These are phyloP conservation scores for Dreissena polymorpha DNA, from an alignment of 1,140 invertebrate species.

Conservation along the genomic window DNA sequence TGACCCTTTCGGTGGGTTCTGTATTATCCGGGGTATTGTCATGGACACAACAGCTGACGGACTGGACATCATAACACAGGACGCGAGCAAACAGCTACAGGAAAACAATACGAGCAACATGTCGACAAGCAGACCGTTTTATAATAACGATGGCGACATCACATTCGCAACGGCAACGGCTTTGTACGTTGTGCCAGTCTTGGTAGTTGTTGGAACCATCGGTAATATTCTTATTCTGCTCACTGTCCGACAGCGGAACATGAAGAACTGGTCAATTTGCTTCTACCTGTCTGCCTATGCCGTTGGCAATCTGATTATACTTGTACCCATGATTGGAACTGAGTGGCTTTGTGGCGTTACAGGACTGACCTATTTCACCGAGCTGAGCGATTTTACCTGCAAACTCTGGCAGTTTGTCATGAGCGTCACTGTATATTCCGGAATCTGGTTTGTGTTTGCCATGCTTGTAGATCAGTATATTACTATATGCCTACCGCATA, in stretches of 20 bases:
- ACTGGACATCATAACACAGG: too few relatives aligned
- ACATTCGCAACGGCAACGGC: slow-evolving; percentile 40
- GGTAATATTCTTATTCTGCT: slow-evolving; percentile 72
- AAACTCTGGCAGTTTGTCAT: slow-evolving; percentile 74
- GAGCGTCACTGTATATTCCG: slow-evolving; percentile 69
- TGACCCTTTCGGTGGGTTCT: too few relatives aligned
- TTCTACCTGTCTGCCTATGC: slow-evolving; percentile 75
- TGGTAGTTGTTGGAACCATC: slow-evolving; percentile 72
- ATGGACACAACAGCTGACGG: too few relatives aligned
- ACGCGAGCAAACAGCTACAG: too few relatives aligned
- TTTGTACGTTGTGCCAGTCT: slow-evolving; percentile 66
- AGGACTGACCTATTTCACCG: slow-evolving; percentile 62
- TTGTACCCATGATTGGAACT: slow-evolving; percentile 65
- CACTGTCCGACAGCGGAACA: slow-evolving; percentile 66
- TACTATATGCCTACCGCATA: slow-evolving; percentile 67
- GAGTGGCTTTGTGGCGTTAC: slow-evolving; percentile 69
- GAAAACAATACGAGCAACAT: too few relatives aligned
- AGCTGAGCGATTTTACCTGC: slow-evolving; percentile 66
- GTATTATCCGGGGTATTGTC: too few relatives aligned
- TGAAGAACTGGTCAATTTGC: slow-evolving; percentile 71
- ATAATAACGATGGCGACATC: slow-evolving; percentile 2
- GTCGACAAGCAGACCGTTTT: too few relatives aligned
- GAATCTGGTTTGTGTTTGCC: slow-evolving; percentile 75
- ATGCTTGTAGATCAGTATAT: slow-evolving; percentile 74
- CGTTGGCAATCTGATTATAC: slow-evolving; percentile 69